phyloP scores from a whole-genome alignment of 2,888 invertebrate genomes.

The Odontomyia ornata region DNA sequence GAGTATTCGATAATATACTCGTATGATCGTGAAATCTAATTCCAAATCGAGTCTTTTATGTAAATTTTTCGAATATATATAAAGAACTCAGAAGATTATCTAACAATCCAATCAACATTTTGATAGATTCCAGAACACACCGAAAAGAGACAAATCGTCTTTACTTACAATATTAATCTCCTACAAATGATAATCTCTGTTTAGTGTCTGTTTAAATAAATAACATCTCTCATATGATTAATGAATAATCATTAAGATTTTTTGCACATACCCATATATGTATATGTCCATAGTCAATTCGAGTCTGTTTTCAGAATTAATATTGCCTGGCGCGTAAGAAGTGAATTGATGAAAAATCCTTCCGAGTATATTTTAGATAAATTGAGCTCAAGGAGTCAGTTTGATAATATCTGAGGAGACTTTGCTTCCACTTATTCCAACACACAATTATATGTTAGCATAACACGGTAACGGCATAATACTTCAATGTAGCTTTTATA shows the following conservation, averaged over 20 bases:
- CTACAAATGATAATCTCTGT: neutral
- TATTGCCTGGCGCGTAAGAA: neutral
- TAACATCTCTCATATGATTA: neutral
- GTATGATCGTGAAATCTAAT: no score
- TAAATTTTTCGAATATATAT: no score
- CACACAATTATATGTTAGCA: neutral
- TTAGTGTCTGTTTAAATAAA: conserved; percentile 1
- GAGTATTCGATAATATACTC: no score
- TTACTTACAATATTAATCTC: neutral
- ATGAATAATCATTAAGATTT: conserved; percentile 30
- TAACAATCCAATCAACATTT: conserved; percentile 25
- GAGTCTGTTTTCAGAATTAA: neutral
- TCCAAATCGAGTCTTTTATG: no score
- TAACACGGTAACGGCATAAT: conserved; percentile 3
- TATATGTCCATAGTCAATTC: neutral
- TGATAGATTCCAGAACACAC: neutral
- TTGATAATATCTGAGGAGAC: neutral
- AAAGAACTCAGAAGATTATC: conserved; percentile 26
- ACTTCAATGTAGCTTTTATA: conserved; percentile 24
- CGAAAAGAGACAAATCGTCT: conserved; percentile 6
- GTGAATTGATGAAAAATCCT: neutral
- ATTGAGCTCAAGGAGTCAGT: neutral
- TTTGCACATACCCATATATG: neutral
- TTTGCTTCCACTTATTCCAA: neutral
- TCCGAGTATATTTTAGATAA: no score